phyloP scores from a whole-genome alignment of 2,888 invertebrate species.

The Hymenopus coronatus region DNA sequence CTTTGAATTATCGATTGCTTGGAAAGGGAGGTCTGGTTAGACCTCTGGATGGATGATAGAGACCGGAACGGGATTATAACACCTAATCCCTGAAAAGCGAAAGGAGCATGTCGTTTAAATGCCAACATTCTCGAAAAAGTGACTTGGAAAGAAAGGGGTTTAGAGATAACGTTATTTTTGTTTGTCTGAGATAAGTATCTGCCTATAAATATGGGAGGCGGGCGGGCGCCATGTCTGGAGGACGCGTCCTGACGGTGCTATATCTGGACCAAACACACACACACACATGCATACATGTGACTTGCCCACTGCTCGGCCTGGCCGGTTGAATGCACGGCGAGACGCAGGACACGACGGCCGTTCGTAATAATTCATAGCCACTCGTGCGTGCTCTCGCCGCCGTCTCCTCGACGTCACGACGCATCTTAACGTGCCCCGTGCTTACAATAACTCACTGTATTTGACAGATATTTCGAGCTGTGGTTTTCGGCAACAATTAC shows the following conservation, averaged over 20 bases:
- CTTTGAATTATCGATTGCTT: too few species aligned
- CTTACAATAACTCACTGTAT: too few species aligned
- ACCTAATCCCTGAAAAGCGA: too few species aligned
- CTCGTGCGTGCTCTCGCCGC: not conserved
- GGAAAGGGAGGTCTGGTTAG: too few species aligned
- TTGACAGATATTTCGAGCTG: too few species aligned
- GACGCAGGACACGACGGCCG: not conserved
- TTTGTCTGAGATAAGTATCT: not conserved
- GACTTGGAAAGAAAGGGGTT: too few species aligned
- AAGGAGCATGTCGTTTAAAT: too few species aligned
- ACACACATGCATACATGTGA: too few species aligned
- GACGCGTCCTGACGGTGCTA: not conserved
- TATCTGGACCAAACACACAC: not conserved
- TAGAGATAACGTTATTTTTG: not conserved
- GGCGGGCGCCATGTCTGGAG: conserved; percentile 6
- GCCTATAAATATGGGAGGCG: not conserved
- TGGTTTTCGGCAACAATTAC: too few species aligned
- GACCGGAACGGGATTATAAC: too few species aligned
- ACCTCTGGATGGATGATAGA: too few species aligned
- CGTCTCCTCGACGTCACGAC: not conserved
- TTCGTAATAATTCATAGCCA: not conserved
- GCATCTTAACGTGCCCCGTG: not conserved
- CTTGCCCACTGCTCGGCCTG: not conserved
- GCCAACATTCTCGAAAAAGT: too few species aligned
- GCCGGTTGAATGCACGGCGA: conserved; percentile 9